Conservation (phyloP, 2,797 vertebrate genomes). For the Melanogrammus aeglefinus region DNA sequence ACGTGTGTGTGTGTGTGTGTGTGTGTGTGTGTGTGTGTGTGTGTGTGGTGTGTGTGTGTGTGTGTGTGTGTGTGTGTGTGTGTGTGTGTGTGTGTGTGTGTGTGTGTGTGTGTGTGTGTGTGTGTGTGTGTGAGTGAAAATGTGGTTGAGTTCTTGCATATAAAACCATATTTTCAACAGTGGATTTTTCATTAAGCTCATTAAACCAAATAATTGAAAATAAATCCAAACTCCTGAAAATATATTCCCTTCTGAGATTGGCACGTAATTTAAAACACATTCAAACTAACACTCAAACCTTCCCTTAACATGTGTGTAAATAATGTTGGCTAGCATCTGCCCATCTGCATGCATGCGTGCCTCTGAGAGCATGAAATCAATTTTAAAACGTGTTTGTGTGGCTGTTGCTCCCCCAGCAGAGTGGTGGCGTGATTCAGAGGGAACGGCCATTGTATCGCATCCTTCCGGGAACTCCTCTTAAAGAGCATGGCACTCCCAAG, state of each 20-base stretch:
- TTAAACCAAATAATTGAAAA: conserved; percentile 2
- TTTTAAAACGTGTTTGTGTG: conserved; percentile 44
- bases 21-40: too few species aligned
- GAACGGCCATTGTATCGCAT: conserved; percentile 45
- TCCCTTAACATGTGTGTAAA: not conserved
- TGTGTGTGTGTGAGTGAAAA: too few species aligned
- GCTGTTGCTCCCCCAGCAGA: conserved; percentile 2
- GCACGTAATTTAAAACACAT: not conserved
- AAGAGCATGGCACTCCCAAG: conserved; percentile 53
- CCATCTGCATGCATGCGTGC: conserved; percentile 11
- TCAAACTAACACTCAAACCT: not conserved
- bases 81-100: not conserved
- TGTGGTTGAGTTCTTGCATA: not conserved
- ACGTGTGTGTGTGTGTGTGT: not conserved
- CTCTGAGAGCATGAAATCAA: conserved; percentile 21
- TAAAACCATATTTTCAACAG: not conserved
- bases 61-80: not conserved
- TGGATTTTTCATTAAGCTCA: not conserved
- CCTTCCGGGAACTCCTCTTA: conserved; percentile 49
- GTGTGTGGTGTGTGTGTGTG: too few species aligned
- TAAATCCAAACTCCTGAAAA: conserved; percentile 1
- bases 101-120: not conserved
- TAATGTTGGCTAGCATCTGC: conserved; percentile 1
- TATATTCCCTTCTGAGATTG: not conserved
- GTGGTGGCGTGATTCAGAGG: conserved; percentile 37